Base-by-base conservation (phyloP, 2,113 vertebrate species). In the Polypterus bichir region DNA sequence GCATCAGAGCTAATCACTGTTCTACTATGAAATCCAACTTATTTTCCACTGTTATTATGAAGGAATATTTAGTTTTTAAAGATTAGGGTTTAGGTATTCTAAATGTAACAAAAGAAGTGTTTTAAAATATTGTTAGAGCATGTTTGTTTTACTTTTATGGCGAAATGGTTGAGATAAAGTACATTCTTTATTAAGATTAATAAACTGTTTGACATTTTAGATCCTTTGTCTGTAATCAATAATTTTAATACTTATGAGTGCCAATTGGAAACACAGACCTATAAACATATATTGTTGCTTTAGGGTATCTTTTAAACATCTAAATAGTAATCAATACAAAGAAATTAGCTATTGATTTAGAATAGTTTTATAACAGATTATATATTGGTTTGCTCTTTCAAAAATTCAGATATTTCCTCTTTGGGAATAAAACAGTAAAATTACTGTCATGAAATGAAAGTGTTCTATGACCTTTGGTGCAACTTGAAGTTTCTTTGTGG, bases 341-440 rank as follows among this genome's bases (percentile, higher is more conserved):
- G 80, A 96, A 96, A 96, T 97, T 91, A 94, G 84, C 83, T 97
- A 96, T 97, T 88, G 93, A 97, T 86, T 85, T 76, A 83, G 88
- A 90, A 91, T 89, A 86, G 80, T 87, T 92, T 92, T 86, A 81
- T 92, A 92, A 91, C 89, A 89, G 86, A 81, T 89, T 91, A 91
- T 88, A 77, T 94, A 91, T 93, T 89, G 86, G 85, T 87, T 92
- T 96, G 89, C 89, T 97, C 90, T 94, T 97, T 92, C 74, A 69
- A 79, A 92, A 96, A 91, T 90, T 83, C 81, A 88, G 83, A 88
- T 81, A 85, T 88, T 86, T 86, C 85, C 80, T 86, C 83, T 76
- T 69, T 83, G 83, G 83, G 81, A 89, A 83, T 87, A 83, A 83
- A 70, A 85, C 69, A 79, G 73, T 81, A 86, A 89, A 87, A 82